Evolutionary conservation across 2,113 vertebrate genomes (phyloP).

Genomic region (Myocastor coypus): DNA sequence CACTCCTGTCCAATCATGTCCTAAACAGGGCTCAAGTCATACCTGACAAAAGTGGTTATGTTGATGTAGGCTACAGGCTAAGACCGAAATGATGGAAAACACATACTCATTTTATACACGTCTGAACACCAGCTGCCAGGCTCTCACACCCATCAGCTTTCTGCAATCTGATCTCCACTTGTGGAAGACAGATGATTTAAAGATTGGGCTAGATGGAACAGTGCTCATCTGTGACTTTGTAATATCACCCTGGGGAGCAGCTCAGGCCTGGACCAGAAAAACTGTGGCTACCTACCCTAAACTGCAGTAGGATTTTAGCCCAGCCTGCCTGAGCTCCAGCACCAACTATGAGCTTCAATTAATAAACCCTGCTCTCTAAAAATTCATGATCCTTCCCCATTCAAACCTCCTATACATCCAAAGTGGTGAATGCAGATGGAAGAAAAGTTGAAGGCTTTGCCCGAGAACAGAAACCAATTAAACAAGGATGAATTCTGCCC

Average conservation of each 20-base stretch:
- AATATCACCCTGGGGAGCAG: conserved; percentile 12
- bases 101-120: background rate
- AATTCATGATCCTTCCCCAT: background rate
- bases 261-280: background rate
- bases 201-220: background rate
- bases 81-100: background rate
- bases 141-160: background rate
- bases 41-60: conserved; percentile 27
- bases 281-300: background rate
- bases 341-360: background rate
- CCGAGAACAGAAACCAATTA: background rate
- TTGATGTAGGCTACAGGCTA: background rate
- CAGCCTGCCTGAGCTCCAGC: background rate
- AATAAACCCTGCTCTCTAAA: conserved; percentile 22
- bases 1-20: conserved; percentile 9
- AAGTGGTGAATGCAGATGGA: background rate
- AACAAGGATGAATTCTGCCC: background rate
- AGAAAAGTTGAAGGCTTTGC: background rate
- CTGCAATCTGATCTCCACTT: background rate
- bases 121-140: conserved; percentile 44
- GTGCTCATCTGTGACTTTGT: conserved; percentile 44
- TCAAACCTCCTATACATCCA: background rate
- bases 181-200: background rate
- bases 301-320: background rate
- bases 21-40: background rate